phyloP scores from a whole-genome alignment of 2,113 vertebrate species.

The Chaenocephalus aceratus region DNA sequence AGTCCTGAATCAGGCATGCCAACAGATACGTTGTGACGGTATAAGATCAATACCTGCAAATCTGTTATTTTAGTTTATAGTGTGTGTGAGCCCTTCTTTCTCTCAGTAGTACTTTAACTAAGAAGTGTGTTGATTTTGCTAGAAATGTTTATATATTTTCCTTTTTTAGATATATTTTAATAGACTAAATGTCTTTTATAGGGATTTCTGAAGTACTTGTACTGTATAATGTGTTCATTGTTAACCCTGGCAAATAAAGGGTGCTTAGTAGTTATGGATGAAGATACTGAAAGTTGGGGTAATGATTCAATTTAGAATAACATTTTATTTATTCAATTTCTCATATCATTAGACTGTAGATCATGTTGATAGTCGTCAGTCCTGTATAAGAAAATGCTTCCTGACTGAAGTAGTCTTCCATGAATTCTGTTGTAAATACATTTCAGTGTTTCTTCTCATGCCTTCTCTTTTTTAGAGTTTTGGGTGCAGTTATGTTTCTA shows the following conservation, averaged over 20 bases:
- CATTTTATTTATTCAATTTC: not conserved
- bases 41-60: not conserved
- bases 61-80: not conserved
- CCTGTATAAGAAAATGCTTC: conserved; percentile 4
- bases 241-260: not conserved
- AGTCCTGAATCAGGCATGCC: not conserved
- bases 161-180: not conserved
- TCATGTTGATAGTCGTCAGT: not conserved
- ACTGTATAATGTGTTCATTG: not conserved
- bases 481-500: conserved; percentile 18
- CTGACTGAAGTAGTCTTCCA: not conserved
- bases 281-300: not conserved
- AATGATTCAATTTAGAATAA: not conserved
- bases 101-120: not conserved
- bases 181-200: not conserved
- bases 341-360: not conserved
- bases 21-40: not conserved
- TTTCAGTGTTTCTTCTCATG: conserved; percentile 18
- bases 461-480: conserved; percentile 34
- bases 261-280: not conserved
- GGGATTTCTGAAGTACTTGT: not conserved
- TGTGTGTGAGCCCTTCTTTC: not conserved
- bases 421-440: conserved; percentile 20
- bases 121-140: not conserved
- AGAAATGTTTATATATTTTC: not conserved